Percentiles rank a stretch among this genome's conserved stretches.
Conservation (phyloP, 2,113 vertebrate species). For the Triplophysa dalaica region DNA sequence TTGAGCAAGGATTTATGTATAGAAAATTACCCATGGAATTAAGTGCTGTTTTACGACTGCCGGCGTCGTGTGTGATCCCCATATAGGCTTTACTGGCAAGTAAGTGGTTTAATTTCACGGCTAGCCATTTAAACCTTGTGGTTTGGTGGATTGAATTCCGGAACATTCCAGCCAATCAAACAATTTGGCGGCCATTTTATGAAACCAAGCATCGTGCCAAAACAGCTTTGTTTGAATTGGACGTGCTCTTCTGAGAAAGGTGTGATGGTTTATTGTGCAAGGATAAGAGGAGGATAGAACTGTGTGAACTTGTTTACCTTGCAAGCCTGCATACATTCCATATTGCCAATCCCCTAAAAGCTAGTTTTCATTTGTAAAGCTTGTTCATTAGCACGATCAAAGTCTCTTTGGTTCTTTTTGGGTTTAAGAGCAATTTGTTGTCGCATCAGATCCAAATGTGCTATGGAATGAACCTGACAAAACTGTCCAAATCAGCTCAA, state of each 20-base stretch:
- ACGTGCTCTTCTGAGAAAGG: constrained; percentile 34
- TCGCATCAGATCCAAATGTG: constrained; percentile 58
- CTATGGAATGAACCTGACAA: constrained; percentile 58
- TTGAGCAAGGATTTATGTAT: constrained; percentile 22
- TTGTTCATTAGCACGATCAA: constrained; percentile 51
- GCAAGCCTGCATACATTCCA: constrained; percentile 32
- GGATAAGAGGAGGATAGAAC: constrained; percentile 5
- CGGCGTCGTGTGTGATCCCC: constrained; percentile 55
- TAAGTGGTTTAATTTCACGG: constrained; percentile 55
- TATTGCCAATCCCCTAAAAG: constrained; percentile 25
- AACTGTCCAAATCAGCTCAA: constrained; percentile 16
- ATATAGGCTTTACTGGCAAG: constrained; percentile 49
- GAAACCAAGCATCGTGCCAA: background rate
- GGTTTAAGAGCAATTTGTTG: constrained; percentile 63
- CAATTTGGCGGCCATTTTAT: constrained; percentile 18
- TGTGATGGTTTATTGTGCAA: constrained; percentile 12
- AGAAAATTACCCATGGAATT: constrained; percentile 40
- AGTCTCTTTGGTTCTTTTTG: constrained; percentile 59
- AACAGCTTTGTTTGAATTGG: constrained; percentile 35
- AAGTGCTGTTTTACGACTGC: constrained; percentile 47
- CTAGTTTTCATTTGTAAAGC: constrained; percentile 54
- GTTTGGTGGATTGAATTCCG: constrained; percentile 5
- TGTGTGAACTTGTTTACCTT: constrained; percentile 29
- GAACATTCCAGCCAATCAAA: constrained; percentile 40
- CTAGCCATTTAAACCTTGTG: constrained; percentile 17